Percentiles rank a stretch among this genome's conserved stretches.
These are phyloP conservation scores for Mylabris sibirica DNA, from an alignment of 2,888 invertebrate species.

Conservation along the genomic window DNA sequence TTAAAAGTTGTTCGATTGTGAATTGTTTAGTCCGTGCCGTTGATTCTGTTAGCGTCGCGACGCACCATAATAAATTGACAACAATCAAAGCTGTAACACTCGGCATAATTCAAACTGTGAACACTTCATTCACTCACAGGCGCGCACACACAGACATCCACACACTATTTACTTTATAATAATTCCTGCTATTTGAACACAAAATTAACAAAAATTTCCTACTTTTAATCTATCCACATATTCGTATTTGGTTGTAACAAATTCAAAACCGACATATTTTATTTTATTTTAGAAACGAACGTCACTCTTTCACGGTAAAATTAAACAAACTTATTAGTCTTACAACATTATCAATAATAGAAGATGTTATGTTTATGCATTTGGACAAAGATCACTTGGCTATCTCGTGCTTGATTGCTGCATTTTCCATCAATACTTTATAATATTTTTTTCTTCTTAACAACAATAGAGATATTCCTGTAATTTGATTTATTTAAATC, in stretches of 20 bases:
- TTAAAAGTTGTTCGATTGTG: constrained; percentile 74
- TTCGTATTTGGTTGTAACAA: not conserved
- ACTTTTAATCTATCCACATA: constrained; percentile 1
- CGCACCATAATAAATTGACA: constrained; percentile 16
- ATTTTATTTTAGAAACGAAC: not conserved
- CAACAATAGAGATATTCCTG: constrained; percentile 10
- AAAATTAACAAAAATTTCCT: not conserved
- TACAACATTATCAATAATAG: constrained; percentile 39
- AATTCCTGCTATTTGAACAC: no score
- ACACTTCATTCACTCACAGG: constrained; percentile 1
- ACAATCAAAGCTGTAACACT: constrained; percentile 16
- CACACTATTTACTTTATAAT: no score
- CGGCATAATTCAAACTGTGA: constrained; percentile 21
- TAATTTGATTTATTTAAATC: not conserved
- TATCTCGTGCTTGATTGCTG: constrained; percentile 39
- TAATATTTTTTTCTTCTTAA: not conserved
- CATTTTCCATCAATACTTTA: constrained; percentile 31
- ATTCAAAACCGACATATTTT: not conserved
- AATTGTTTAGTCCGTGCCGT: constrained; percentile 46
- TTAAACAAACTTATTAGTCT: constrained; percentile 12
- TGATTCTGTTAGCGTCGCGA: constrained; percentile 19
- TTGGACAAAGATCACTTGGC: constrained; percentile 47
- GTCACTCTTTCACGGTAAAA: not conserved
- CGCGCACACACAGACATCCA: not conserved
- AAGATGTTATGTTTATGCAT: constrained; percentile 43